These are phyloP conservation scores for Palythoa caribaeorum DNA, from an alignment of 92 coral and sea anemone species.

Conservation along the genomic window DNA sequence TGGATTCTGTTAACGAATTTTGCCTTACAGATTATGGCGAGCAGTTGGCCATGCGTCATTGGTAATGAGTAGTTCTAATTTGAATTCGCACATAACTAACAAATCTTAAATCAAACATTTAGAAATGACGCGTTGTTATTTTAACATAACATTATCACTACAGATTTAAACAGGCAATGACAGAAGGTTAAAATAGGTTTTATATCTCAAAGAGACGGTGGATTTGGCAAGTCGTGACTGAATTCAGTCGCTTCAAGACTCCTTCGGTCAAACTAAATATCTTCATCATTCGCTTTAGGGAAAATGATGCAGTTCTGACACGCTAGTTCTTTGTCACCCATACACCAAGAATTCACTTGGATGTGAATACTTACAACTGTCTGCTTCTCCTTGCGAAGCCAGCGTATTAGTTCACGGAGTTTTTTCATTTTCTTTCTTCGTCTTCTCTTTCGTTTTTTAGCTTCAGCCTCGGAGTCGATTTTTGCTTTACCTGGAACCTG, in stretches of 20 bases:
- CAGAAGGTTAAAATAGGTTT: not conserved
- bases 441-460: slow-evolving; percentile 43
- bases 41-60: not conserved
- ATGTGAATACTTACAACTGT: not conserved
- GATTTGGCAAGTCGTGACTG: too few relatives aligned
- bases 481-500: not conserved
- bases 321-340: not conserved
- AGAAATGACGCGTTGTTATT: not conserved
- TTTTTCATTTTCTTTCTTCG: slow-evolving; percentile 30
- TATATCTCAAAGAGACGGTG: too few relatives aligned
- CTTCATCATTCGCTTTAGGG: too few relatives aligned
- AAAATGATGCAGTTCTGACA: not conserved
- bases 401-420: slow-evolving; percentile 47
- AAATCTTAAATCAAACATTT: slow-evolving; percentile 10
- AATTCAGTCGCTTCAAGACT: too few relatives aligned
- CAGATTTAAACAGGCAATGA: not conserved
- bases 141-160: not conserved
- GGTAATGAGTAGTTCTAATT: not conserved
- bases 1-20: slow-evolving; percentile 5
- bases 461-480: not conserved
- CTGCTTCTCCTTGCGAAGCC: slow-evolving; percentile 34
- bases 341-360: not conserved
- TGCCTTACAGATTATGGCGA: not conserved
- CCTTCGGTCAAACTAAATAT: too few relatives aligned
- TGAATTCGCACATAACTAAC: not conserved